Evolutionary conservation across 2,113 vertebrate genomes (phyloP).

Genomic region (Meles meles): DNA sequence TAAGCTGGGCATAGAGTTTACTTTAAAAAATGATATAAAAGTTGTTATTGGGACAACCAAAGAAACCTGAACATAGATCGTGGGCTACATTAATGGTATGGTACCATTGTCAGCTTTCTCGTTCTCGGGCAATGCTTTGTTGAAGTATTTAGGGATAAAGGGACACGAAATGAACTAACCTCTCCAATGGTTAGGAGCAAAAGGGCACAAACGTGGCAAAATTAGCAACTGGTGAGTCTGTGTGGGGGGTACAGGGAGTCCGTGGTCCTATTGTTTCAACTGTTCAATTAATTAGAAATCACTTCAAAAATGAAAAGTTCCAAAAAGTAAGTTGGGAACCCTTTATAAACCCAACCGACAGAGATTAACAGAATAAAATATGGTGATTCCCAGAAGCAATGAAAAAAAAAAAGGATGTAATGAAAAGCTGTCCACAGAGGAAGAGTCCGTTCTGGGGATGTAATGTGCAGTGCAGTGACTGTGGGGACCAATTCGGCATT

Average conservation of each 20-base stretch:
- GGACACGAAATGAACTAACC: not conserved
- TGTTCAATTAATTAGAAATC: not conserved
- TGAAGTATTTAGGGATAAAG: not conserved
- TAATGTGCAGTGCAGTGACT: not conserved
- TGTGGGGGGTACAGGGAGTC: not conserved
- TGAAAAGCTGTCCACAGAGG: not conserved
- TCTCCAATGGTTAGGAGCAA: not conserved
- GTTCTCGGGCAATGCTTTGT: not conserved
- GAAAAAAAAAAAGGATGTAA: not conserved
- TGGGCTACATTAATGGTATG: not conserved
- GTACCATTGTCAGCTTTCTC: not conserved
- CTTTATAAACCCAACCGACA: not conserved
- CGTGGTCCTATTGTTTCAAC: not conserved
- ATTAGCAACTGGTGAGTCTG: not conserved
- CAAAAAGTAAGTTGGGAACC: not conserved
- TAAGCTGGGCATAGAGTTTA: not conserved
- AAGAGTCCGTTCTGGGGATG: not conserved
- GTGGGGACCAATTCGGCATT: not conserved
- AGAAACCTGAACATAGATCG: not conserved
- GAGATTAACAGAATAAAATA: not conserved
- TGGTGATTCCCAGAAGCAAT: not conserved
- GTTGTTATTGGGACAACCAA: not conserved
- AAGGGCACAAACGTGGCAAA: not conserved
- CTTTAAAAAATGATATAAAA: not conserved
- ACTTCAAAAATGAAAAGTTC: not conserved